Evolutionary conservation across 2,113 vertebrate genomes (phyloP).

Genomic region (Diphyllodes magnificus): DNA sequence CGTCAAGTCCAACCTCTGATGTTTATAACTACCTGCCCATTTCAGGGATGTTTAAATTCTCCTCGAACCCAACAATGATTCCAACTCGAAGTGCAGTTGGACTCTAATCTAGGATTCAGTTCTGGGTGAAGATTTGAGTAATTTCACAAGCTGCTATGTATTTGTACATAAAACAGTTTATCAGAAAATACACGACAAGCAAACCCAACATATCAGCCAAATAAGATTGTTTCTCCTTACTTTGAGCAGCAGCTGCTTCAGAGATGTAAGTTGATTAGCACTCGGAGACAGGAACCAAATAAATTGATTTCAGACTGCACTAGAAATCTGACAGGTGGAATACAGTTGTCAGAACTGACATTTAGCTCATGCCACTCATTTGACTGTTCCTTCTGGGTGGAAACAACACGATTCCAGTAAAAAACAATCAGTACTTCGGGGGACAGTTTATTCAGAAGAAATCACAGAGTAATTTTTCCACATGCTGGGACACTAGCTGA

Average conservation of each 20-base stretch:
- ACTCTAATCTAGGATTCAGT: background rate
- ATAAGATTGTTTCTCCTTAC: background rate
- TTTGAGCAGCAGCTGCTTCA: background rate
- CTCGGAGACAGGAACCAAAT: background rate
- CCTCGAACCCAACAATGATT: background rate
- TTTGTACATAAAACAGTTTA: background rate
- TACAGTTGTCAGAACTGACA: background rate
- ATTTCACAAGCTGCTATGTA: background rate
- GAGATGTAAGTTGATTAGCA: background rate
- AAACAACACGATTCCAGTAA: background rate
- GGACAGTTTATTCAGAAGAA: background rate
- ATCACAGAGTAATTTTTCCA: background rate
- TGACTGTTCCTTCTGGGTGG: background rate
- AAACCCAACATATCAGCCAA: background rate
- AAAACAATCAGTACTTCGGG: background rate
- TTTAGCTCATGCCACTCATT: background rate
- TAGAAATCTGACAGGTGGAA: background rate
- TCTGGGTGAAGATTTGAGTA: background rate
- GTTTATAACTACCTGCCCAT: background rate
- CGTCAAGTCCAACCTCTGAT: background rate
- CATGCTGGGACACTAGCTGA: background rate
- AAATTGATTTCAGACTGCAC: background rate
- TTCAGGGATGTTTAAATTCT: background rate
- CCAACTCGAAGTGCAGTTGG: background rate
- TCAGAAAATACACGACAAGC: background rate